Conservation (phyloP, 2,888 invertebrate genomes). For the Anoplius nigerrimus region DNA sequence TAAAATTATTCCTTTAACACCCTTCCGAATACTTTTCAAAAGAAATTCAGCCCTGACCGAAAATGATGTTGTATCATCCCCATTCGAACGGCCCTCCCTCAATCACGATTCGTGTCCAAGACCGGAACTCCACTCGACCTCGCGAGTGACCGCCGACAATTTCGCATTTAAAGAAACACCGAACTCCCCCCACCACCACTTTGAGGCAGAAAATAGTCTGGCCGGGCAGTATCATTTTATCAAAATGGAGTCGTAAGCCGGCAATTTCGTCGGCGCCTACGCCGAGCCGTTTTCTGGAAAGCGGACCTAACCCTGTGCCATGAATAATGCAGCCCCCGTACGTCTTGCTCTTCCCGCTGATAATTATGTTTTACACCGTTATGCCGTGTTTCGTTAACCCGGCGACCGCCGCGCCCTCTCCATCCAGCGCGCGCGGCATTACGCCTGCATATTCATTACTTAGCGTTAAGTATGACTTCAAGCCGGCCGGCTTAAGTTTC, state of each 20-base stretch:
- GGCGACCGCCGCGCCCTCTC: constrained; percentile 55
- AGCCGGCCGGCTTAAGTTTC: constrained; percentile 22
- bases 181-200: constrained; percentile 10
- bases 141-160: too few relatives aligned
- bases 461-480: constrained; percentile 64
- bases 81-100: too few relatives aligned
- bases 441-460: constrained; percentile 70
- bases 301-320: constrained; percentile 62
- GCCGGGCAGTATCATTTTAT: constrained; percentile 39
- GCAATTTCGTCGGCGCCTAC: constrained; percentile 54
- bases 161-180: constrained; percentile 10
- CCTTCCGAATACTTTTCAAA: too few relatives aligned
- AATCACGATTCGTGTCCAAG: too few relatives aligned
- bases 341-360: constrained; percentile 67
- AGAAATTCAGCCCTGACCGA: too few relatives aligned
- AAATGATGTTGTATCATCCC: too few relatives aligned
- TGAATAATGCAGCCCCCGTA: constrained; percentile 70
- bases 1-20: too few relatives aligned
- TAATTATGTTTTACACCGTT: constrained; percentile 72
- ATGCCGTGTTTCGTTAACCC: constrained; percentile 71
- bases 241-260: constrained; percentile 55
- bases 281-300: constrained; percentile 59
- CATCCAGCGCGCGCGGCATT: constrained; percentile 59
- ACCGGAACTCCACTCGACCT: too few relatives aligned
- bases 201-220: too few relatives aligned